These are phyloP conservation scores for Lagenorhynchus albirostris DNA, from an alignment of 2,113 vertebrate genomes.

Conservation along the genomic window DNA sequence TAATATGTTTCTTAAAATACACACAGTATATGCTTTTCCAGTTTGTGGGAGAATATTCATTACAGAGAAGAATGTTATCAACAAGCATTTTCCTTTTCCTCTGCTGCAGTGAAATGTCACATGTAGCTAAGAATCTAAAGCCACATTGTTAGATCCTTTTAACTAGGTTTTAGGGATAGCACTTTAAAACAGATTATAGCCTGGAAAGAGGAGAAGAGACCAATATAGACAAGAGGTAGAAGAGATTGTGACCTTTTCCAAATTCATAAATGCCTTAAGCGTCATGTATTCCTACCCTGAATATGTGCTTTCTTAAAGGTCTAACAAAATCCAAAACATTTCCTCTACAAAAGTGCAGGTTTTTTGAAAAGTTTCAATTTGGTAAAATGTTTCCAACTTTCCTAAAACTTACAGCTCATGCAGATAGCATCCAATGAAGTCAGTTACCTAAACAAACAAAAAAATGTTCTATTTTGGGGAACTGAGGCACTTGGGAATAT, in stretches of 20 bases:
- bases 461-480: neutral
- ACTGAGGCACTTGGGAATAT: neutral
- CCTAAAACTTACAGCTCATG: neutral
- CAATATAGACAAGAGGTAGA: neutral
- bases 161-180: neutral
- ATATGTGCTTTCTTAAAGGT: neutral
- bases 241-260: neutral
- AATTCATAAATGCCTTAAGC: neutral
- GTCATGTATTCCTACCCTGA: neutral
- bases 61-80: neutral
- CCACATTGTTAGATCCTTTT: neutral
- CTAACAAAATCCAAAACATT: neutral
- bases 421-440: neutral
- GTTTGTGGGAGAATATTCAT: neutral
- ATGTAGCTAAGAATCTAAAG: neutral
- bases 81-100: neutral
- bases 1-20: neutral
- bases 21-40: neutral
- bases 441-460: neutral
- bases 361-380: neutral
- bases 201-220: neutral
- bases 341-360: neutral
- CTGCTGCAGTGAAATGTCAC: neutral
- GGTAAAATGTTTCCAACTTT: neutral
- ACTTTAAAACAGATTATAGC: neutral